Evolutionary conservation across 2,797 vertebrate genomes (phyloP), one percentile per base, ranked within the genome.

Genomic region (Helostoma temminkii): DNA sequence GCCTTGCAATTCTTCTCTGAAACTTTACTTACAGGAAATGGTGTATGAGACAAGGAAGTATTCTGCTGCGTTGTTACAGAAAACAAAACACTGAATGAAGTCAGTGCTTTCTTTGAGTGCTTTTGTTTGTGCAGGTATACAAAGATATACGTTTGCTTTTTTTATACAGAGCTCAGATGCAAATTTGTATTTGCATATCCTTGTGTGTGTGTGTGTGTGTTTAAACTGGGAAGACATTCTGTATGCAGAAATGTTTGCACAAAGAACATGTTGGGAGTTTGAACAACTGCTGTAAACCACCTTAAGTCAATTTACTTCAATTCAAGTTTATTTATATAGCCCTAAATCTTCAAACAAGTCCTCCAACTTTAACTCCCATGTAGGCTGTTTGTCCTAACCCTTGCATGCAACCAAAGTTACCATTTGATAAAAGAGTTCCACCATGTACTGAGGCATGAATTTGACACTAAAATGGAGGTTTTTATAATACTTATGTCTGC

Each of bases 241-340:
- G 55, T 8, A 19, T 19, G 16, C 1, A n/a, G 22, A 56, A 18
- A 66, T 76, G 34, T 49, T 36, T 76, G 43, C 55, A 67, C 37
- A 70, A 26, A 56, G 30, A 30, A 21, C 34, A n/a, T n/a, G 26
- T 19, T 63, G 22, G 18, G 60, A 43, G 50, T 14, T 9, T 25
- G 41, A 61, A 15, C 57, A 6, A 21, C 60, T 37, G 34, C 39
- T 18, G 26, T 39, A 57, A 46, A 56, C 21, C 52, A 58, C 34
- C 28, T 52, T 16, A 54, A 28, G 14, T 37, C 36, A 64, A 21
- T 39, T n/a, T n/a, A n/a, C n/a, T n/a, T n/a, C n/a, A n/a, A n/a
- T n/a, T n/a, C n/a, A n/a, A n/a, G n/a, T n/a, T n/a, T n/a, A n/a
- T n/a, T n/a, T n/a, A n/a, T n/a, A n/a, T n/a, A n/a, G n/a, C n/a